phyloP scores from a whole-genome alignment of 2,888 invertebrate genomes.

The Chrysina gloriosa region DNA sequence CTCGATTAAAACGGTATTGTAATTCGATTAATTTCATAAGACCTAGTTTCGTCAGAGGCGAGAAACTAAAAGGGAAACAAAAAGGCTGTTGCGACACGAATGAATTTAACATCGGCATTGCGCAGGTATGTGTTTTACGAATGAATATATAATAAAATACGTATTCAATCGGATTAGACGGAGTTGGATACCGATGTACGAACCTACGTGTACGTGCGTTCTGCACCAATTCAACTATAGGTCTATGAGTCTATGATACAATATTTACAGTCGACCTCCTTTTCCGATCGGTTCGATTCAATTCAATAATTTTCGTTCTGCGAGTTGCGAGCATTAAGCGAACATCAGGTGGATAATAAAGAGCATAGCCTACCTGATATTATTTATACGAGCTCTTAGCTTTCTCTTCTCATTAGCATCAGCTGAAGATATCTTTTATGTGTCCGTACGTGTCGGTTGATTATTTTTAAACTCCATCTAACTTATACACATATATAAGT shows the following conservation, averaged over 20 bases:
- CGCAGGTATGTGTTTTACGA: background rate
- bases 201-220: background rate
- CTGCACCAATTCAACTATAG: constrained; percentile 31
- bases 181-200: background rate
- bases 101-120: constrained; percentile 11
- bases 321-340: constrained; percentile 1
- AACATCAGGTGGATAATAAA: constrained; percentile 41
- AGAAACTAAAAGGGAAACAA: constrained; percentile 10
- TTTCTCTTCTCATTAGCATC: constrained; percentile 37
- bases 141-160: background rate
- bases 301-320: constrained; percentile 11
- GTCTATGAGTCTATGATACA: constrained; percentile 23
- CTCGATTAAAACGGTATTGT: background rate
- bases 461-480: background rate
- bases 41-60: constrained; percentile 1
- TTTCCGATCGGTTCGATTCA: constrained; percentile 12
- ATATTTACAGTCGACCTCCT: constrained; percentile 15
- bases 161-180: too few species aligned
- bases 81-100: constrained; percentile 14
- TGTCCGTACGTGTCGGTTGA: background rate
- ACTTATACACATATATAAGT: too few species aligned
- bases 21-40: constrained; percentile 22
- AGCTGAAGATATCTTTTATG: background rate
- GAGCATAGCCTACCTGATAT: constrained; percentile 41
- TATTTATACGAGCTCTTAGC: constrained; percentile 18